phyloP scores from a whole-genome alignment of 2,113 vertebrate species.

The Mola mola region DNA sequence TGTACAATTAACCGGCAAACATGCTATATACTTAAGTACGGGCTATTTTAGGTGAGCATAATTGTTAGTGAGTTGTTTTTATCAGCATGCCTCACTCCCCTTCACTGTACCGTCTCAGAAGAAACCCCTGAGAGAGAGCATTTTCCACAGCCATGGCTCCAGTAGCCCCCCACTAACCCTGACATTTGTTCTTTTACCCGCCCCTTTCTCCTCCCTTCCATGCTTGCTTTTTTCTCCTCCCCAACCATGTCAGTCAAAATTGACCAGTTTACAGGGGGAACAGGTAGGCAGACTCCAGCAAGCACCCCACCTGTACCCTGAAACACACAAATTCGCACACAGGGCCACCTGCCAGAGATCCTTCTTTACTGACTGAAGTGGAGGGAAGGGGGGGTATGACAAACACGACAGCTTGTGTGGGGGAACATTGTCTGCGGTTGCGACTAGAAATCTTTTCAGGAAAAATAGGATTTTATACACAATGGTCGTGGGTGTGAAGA shows the following conservation, averaged over 20 bases:
- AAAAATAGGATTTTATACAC: constrained; percentile 84
- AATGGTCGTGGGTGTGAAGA: constrained; percentile 84
- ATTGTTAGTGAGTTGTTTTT: constrained; percentile 82
- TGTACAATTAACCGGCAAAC: constrained; percentile 78
- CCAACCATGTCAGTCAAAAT: constrained; percentile 68
- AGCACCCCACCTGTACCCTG: constrained; percentile 74
- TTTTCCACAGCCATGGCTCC: constrained; percentile 63
- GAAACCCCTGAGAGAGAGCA: constrained; percentile 74
- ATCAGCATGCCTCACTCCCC: constrained; percentile 80
- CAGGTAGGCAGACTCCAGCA: constrained; percentile 74
- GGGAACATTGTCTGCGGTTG: constrained; percentile 83
- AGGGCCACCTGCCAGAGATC: constrained; percentile 77
- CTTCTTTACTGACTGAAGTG: constrained; percentile 76
- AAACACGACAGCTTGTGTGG: constrained; percentile 84
- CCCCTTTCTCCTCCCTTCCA: constrained; percentile 51
- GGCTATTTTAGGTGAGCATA: constrained; percentile 80
- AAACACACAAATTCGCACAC: constrained; percentile 53
- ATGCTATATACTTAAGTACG: constrained; percentile 74
- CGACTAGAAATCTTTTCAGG: constrained; percentile 83
- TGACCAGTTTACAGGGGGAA: constrained; percentile 74
- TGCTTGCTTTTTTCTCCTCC: not conserved
- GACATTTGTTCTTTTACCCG: constrained; percentile 73
- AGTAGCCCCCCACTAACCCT: constrained; percentile 66
- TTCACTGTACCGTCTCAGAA: constrained; percentile 65
- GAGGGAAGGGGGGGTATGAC: constrained; percentile 55